phyloP scores from a whole-genome alignment of 2,888 invertebrate species.

The Leptinotarsa rubiginosa region DNA sequence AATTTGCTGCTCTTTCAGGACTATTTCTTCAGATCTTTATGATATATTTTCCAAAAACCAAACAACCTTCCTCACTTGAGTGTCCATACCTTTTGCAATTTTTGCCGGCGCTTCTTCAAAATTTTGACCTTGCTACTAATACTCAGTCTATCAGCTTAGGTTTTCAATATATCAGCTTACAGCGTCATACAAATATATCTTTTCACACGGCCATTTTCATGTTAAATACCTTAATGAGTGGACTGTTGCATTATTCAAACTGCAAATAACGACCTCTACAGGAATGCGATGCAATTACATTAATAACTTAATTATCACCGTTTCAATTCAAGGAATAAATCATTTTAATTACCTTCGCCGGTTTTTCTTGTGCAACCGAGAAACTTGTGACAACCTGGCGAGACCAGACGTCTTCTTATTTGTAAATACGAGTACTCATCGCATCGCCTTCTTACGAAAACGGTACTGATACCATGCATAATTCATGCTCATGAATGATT shows the following conservation, averaged over 20 bases:
- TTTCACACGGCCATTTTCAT: neutral
- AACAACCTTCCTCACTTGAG: too few species aligned
- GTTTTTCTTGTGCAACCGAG: conserved; percentile 18
- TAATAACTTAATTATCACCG: conserved; percentile 40
- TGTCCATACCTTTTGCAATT: too few species aligned
- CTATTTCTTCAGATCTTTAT: too few species aligned
- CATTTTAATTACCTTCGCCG: conserved; percentile 33
- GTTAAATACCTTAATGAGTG: conserved; percentile 6
- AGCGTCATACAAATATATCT: too few species aligned
- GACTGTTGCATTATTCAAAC: conserved; percentile 18
- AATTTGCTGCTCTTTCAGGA: too few species aligned
- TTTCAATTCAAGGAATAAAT: conserved; percentile 35
- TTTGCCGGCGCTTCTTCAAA: too few species aligned
- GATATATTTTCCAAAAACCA: too few species aligned
- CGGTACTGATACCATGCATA: conserved; percentile 16
- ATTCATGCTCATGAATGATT: conserved; percentile 16
- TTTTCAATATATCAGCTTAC: too few species aligned
- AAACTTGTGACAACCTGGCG: neutral
- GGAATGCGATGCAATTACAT: conserved; percentile 38
- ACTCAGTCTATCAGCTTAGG: too few species aligned
- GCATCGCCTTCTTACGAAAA: neutral
- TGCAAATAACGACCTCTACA: conserved; percentile 33
- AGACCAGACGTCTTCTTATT: conserved; percentile 1
- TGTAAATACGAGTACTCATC: neutral
- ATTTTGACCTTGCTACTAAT: too few species aligned